These are phyloP conservation scores for Drosophila atripex DNA, from an alignment of 2,888 invertebrate genomes.

Conservation along the genomic window DNA sequence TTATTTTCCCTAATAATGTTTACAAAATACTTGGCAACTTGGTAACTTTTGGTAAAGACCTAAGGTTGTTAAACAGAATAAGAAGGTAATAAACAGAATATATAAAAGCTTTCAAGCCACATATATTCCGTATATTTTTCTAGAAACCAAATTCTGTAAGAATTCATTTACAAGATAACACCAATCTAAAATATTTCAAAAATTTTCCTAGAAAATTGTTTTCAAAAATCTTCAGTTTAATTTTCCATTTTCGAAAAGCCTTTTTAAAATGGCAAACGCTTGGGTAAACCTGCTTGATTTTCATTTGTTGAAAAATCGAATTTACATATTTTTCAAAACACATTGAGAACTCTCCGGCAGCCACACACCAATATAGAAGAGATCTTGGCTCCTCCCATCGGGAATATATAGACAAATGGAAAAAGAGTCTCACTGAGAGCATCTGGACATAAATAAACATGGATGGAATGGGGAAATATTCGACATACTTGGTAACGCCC, in stretches of 20 bases:
- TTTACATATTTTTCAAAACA: slow-evolving; percentile 47
- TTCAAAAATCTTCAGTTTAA: neutral
- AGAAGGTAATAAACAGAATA: too few species aligned
- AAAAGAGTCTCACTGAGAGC: slow-evolving; percentile 31
- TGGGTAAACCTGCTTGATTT: slow-evolving; percentile 49
- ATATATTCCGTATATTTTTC: neutral
- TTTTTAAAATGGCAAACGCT: slow-evolving; percentile 2
- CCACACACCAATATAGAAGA: slow-evolving; percentile 5
- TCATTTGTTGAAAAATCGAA: slow-evolving; percentile 66
- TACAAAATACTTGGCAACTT: slow-evolving; percentile 25
- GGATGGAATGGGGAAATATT: slow-evolving; percentile 13
- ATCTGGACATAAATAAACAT: slow-evolving; percentile 44
- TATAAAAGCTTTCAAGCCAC: neutral
- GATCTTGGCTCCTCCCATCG: slow-evolving; percentile 56
- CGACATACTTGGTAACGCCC: slow-evolving; percentile 24
- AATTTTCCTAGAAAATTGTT: neutral
- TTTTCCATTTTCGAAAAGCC: neutral
- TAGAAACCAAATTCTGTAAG: neutral
- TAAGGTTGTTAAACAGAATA: too few species aligned
- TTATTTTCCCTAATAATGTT: slow-evolving; percentile 27
- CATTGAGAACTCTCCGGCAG: slow-evolving; percentile 26
- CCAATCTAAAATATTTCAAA: neutral
- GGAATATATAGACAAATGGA: slow-evolving; percentile 46
- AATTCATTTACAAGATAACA: neutral
- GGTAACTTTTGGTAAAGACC: neutral